Evolutionary conservation across 2,888 invertebrate genomes (phyloP), one percentile per base, ranked within the genome.

Genomic region (Eupithecia subfuscata): DNA sequence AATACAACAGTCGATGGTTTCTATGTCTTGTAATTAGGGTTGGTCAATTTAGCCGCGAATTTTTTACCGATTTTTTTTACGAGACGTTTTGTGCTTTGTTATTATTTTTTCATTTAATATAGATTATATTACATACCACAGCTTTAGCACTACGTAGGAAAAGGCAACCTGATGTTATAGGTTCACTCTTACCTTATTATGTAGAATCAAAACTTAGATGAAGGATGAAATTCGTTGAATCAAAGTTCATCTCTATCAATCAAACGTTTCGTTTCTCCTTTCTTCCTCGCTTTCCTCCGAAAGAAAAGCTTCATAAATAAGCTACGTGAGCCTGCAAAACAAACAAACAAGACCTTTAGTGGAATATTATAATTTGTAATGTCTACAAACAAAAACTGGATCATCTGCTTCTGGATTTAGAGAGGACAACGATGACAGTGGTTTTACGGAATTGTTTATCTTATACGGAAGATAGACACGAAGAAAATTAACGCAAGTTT

Each of bases 321-420:
- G 56, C 84, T 83, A 86, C 86, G 83, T 81, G 52, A 22, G 77
- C 72, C 70, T 74, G 75, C 80, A 78, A 79, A 82, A 64, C 37
- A 84, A 83, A 84, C 84, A 84, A 85, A 85, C 84, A 84, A 82
- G 79, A 75, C 85, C 88, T 76, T 86, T 82, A 79, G 82, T 84
- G 78, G 85, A 83, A 85, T 92, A 92, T 92, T 91, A 92, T 91
- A 93, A 93, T 92, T 93, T 92, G 93, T 92, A 90, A 92, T 92
- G 92, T 73, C 69, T 52, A 73, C 92, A 65, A 37, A 76, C 79
- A 82, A 82, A 82, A 82, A 82, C 80, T 82, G 75, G 82, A 74
- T 76, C 76, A 74, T 78, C 64, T 75, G 70, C 76, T 78, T 75
- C 72, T 76, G 79, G 74, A 18, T 52, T 12, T 7, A 56, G 18